Conservation (phyloP, 2,113 vertebrate genomes). For the Alligator mississippiensis region DNA sequence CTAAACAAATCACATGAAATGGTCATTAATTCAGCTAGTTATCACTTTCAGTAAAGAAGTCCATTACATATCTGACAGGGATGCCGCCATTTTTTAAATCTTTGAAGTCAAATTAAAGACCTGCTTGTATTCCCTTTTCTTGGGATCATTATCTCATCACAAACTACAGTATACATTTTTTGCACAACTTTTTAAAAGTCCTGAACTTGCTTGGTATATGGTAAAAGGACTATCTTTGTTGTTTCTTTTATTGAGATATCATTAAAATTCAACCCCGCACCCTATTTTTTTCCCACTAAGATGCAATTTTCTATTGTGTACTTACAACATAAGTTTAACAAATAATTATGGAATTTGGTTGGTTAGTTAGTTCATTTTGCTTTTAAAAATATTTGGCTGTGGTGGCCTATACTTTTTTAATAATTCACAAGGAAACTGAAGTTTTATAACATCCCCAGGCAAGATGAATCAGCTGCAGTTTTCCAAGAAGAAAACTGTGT, state of each 20-base stretch:
- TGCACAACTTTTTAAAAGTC: not conserved
- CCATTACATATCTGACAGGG: constrained; percentile 11
- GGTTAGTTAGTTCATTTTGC: not conserved
- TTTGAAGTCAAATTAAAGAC: constrained; percentile 38
- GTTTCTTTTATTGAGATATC: not conserved
- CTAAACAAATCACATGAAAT: not conserved
- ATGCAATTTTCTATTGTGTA: not conserved
- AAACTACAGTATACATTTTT: constrained; percentile 3
- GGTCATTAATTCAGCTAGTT: constrained; percentile 43
- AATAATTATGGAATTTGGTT: not conserved
- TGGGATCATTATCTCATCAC: constrained; percentile 56
- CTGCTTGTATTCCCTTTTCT: constrained; percentile 30
- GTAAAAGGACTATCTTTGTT: not conserved
- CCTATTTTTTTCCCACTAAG: not conserved
- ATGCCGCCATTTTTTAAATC: constrained; percentile 11
- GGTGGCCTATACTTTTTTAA: not conserved
- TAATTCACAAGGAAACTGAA: not conserved
- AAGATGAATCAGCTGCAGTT: not conserved
- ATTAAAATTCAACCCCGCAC: not conserved
- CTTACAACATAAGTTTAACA: not conserved
- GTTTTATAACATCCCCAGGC: not conserved
- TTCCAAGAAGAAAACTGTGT: too few species aligned
- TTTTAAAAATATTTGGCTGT: not conserved
- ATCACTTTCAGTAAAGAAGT: constrained; percentile 45
- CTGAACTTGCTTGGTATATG: not conserved